Conservation (phyloP, 2,797 vertebrate species). For the Manis javanica region DNA sequence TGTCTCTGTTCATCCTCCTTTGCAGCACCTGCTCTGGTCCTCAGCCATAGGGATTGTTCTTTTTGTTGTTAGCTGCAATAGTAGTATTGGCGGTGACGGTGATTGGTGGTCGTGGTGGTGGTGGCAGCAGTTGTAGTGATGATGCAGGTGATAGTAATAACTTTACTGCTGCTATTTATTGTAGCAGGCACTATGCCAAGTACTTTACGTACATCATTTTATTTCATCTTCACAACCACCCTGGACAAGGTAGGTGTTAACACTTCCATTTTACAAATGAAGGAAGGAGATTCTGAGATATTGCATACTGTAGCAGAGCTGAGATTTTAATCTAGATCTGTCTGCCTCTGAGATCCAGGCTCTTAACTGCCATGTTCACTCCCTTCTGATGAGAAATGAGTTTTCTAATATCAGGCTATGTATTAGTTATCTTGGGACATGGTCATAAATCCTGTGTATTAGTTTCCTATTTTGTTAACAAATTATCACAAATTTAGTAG, state of each 20-base stretch:
- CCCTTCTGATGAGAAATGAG: background rate
- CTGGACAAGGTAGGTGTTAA: background rate
- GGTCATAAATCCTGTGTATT: background rate
- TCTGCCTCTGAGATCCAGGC: background rate
- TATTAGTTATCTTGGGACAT: background rate
- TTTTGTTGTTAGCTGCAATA: too few species aligned
- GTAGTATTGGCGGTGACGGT: too few species aligned
- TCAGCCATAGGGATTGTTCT: background rate
- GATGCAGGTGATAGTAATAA: background rate
- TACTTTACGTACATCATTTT: background rate
- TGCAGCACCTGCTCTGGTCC: background rate
- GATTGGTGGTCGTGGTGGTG: too few species aligned
- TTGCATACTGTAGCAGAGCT: background rate
- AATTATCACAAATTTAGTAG: background rate
- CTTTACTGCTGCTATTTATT: background rate
- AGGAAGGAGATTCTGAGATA: background rate
- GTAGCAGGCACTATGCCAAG: background rate
- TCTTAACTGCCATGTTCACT: background rate
- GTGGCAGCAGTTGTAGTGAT: background rate
- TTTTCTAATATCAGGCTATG: background rate
- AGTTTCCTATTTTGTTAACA: slow-evolving; percentile 10
- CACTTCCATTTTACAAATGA: background rate
- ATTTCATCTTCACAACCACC: background rate
- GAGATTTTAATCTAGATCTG: background rate
- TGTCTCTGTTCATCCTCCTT: background rate